Conservation (phyloP, 2,113 vertebrate genomes). For the Rhineura floridana region DNA sequence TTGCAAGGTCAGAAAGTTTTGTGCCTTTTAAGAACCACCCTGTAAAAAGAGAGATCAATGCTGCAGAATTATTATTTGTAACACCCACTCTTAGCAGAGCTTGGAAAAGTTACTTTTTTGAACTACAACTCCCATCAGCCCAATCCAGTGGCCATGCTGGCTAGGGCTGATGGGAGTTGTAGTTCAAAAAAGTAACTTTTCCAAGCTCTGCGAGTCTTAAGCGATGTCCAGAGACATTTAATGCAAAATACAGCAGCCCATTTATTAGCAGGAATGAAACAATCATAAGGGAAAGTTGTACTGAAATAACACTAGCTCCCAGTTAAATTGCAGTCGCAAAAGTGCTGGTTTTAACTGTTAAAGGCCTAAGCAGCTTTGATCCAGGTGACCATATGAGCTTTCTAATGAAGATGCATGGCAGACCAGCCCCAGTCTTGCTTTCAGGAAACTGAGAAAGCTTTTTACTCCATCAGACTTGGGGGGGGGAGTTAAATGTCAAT, state of each 20-base stretch:
- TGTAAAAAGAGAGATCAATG: not conserved
- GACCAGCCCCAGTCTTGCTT: not conserved
- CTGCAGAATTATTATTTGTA: not conserved
- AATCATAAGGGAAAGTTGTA: not conserved
- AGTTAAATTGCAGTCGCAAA: not conserved
- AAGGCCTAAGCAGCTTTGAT: not conserved
- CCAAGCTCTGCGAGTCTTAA: no score
- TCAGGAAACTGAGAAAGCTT: not conserved
- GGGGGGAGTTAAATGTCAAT: not conserved
- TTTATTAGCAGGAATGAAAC: not conserved
- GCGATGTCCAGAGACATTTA: not conserved
- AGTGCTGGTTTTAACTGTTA: not conserved
- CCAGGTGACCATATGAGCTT: not conserved
- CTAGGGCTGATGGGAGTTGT: no score
- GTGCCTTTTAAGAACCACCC: slow-evolving; percentile 35
- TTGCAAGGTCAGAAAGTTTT: slow-evolving; percentile 21
- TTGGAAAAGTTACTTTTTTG: no score
- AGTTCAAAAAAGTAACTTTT: no score
- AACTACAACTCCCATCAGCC: no score
- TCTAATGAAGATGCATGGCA: not conserved
- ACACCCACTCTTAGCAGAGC: no score
- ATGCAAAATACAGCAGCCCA: not conserved
- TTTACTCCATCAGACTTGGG: not conserved
- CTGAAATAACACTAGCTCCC: not conserved
- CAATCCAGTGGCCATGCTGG: no score